These are phyloP conservation scores for Holothuria glaberrima DNA, from an alignment of 35 echinoderm and acorn worm genomes.

Conservation along the genomic window DNA sequence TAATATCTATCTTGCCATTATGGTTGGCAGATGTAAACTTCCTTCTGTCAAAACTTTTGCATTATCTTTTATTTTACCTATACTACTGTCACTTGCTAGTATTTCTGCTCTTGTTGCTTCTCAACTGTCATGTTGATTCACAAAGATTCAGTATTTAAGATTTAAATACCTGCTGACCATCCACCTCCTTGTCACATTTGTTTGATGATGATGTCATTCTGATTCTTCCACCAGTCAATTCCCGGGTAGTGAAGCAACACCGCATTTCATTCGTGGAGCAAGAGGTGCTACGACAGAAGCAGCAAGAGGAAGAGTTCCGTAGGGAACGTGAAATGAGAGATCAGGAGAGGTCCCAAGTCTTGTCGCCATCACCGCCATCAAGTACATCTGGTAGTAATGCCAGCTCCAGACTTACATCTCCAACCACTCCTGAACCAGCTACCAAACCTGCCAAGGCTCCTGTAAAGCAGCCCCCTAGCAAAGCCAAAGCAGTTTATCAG, in stretches of 20 bases:
- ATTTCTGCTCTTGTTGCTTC: no score
- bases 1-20: no score
- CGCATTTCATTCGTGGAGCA: conserved; percentile 44
- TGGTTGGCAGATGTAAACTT: no score
- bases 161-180: no score
- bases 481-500: conserved; percentile 58
- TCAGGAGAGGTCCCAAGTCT: background rate
- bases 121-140: no score
- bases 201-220: no score
- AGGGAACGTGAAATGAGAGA: conserved; percentile 39
- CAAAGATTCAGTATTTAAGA: no score
- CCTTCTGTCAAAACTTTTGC: no score
- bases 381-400: background rate
- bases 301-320: conserved; percentile 51
- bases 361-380: background rate
- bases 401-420: conserved; percentile 19
- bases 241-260: conserved; percentile 48
- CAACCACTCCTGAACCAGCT: conserved; percentile 27
- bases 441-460: conserved; percentile 40
- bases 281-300: conserved; percentile 46
- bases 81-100: no score
- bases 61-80: no score
- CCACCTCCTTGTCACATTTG: no score
- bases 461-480: background rate
- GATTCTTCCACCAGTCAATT: conserved; percentile 15